Base-by-base conservation (phyloP, 2,888 invertebrate species). In the Parnassius orleans region DNA sequence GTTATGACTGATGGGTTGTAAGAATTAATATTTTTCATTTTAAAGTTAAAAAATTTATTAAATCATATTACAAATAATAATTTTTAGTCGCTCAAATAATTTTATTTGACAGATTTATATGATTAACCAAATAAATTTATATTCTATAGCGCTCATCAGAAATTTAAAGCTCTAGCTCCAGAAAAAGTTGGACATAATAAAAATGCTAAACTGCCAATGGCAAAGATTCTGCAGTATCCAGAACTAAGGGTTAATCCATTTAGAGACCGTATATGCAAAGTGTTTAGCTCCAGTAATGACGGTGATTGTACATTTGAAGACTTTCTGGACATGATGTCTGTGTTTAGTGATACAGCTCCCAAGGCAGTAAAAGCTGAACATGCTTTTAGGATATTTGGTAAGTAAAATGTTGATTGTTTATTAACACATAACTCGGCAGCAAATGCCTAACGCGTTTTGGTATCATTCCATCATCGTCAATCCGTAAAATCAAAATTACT, bases 261-360 rank as follows among this genome's bases (percentile, higher is more conserved):
- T 85, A 95, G 96, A 48, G 96, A 98, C 76, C 92, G 98, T 60
- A 97, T 98, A 68, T 98, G 98, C 77, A 95, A 96, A 81, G 96
- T 98, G n/a, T 96, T 97, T 74, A 96, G 96, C 80, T 96, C 96
- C 0, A 95, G 95, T 80, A 96, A 96, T 69, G 96, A 96, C 82
- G 98, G 98, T 5, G 96, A 97, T 81, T 96, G 98, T 80, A 97
- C 97, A 0, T 98, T 98, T 87, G 98, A 98, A 85, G 98, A 98
- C 83, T 98, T 98, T 79, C 92, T 98, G 3, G 98, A 98, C 77
- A 98, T 98, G 98, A 98, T 98, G 96, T 98, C 98, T 0, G 98
- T 98, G 15, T 97, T 98, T 74, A 97, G 97, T 79, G 97, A 98
- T 74, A 94, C 94, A 75, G 97, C 98, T 10, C 98, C 98, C 0